Evolutionary conservation across 2,888 invertebrate species (phyloP), one percentile per base, ranked within the genome.

Genomic region (Nasonovia ribisnigri): DNA sequence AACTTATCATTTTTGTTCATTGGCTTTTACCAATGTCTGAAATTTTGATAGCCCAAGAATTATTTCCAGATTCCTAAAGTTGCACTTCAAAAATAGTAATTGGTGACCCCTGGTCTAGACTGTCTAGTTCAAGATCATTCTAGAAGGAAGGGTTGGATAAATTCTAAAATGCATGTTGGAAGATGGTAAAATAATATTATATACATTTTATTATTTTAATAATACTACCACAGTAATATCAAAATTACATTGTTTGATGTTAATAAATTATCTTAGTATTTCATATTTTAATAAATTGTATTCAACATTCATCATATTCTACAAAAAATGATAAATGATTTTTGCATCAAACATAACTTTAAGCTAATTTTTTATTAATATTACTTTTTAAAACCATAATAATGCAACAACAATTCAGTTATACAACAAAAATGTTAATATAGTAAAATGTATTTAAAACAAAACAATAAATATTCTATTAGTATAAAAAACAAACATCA

Each of bases 391-490:
- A 20, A 36, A 24, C 6, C 0, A 77, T 77, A 6, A 36, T 77
- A 77, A 77, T 77, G 36, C 60, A 43, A 43, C 46, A 84, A 84
- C 36, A 77, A 42, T 54, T 51, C 51, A 77, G n/a, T 36, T 26
- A 48, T 57, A 86, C 10, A 57, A 84, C 20, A 54, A 43, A 24
- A 84, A 57, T 84, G 1, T 84, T 57, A 43, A 84, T 46, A n/a
- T 16, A 91, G 29, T 86, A 60, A 20, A 91, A 91, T 91, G 29
- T 20, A 91, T 84, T 84, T 54, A 84, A 88, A 93, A 93, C 46
- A 92, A 88, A 89, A 93, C n/a, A 36, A 92, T 60, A 57, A 36
- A 48, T 26, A 90, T 51, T 29, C 0, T 90, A 89, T 36, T 43
- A 84, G 13, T 84, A 57, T 57, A 89, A 67, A 57, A 92, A 29